phyloP scores from a whole-genome alignment of 2,888 invertebrate species.

The Trachelus stipa region DNA sequence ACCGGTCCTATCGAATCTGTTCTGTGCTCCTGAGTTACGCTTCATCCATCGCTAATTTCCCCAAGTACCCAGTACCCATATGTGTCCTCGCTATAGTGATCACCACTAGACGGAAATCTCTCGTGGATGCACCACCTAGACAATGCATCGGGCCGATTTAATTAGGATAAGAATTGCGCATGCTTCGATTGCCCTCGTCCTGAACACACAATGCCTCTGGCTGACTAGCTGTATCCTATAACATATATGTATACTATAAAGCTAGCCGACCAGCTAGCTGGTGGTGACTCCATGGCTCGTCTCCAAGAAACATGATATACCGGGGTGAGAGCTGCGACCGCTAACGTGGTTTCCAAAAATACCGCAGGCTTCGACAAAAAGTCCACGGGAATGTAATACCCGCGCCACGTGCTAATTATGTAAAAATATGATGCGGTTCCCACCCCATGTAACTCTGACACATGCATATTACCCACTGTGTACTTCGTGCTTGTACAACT shows the following conservation, averaged over 20 bases:
- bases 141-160: slow-evolving; percentile 53
- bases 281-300: slow-evolving; percentile 49
- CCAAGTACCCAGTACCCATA: neutral
- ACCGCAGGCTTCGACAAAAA: slow-evolving; percentile 60
- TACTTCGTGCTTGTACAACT: neutral
- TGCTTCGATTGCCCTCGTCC: slow-evolving; percentile 36
- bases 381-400: slow-evolving; percentile 37
- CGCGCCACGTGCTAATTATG: slow-evolving; percentile 65
- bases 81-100: neutral
- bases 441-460: neutral
- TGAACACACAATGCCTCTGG: slow-evolving; percentile 36
- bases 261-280: slow-evolving; percentile 25
- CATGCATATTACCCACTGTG: neutral
- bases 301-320: slow-evolving; percentile 66
- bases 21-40: neutral
- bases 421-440: slow-evolving; percentile 64
- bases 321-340: slow-evolving; percentile 46
- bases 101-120: neutral
- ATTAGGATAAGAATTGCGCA: slow-evolving; percentile 61
- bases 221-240: slow-evolving; percentile 2
- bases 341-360: slow-evolving; percentile 63
- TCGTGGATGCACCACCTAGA: slow-evolving; percentile 26
- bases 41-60: neutral
- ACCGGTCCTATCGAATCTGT: neutral
- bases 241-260: neutral